Base-by-base conservation (phyloP, 2,113 vertebrate genomes). In the Calonectris borealis region DNA sequence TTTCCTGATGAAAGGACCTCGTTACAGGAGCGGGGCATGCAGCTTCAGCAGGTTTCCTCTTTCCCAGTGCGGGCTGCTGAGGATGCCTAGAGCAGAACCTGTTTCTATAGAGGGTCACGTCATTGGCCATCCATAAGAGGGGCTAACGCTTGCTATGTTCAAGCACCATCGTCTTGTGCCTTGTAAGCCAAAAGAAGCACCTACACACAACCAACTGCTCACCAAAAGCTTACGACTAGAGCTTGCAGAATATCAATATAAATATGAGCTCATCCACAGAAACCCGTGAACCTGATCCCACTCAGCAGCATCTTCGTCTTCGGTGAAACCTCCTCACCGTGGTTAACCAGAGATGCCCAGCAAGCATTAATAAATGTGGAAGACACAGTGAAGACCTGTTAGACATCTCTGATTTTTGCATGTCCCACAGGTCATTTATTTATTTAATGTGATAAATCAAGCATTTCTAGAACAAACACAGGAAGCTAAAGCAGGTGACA, bases 91-190 rank as follows among this genome's bases (percentile, higher is more conserved):
- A 54, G 42, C 34, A 86, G 38, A 83, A 60, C 7, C 32, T 55
- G 18, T 72, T 83, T 36, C 81, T 32, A 15, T 1, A 68, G 46
- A 90, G 71, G 36, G 29, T 83, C 36, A 10, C 3, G 0, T 13
- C n/a, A 55, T 14, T 1, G 0, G 29, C 54, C 61, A 80, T 32
- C 42, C 29, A 9, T 27, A 93, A 22, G 4, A 79, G 16, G 6
- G 24, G 25, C 44, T 62, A 60, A 51, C 1, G 5, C n/a, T 69
- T 0, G 0, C n/a, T 46, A 1, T 10, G 20, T 20, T 73, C 32
- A 78, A 60, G 27, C 18, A 17, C 17, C 58, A 46, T 34, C 5
- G 3, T 24, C 17, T 21, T 32, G n/a, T 51, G 38, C 22, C 16
- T 42, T 62, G 13, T 12, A 57, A 92, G 40, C 29, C 49, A 83